Evolutionary conservation across 2,113 vertebrate genomes (phyloP).

Genomic region (Nanger granti): DNA sequence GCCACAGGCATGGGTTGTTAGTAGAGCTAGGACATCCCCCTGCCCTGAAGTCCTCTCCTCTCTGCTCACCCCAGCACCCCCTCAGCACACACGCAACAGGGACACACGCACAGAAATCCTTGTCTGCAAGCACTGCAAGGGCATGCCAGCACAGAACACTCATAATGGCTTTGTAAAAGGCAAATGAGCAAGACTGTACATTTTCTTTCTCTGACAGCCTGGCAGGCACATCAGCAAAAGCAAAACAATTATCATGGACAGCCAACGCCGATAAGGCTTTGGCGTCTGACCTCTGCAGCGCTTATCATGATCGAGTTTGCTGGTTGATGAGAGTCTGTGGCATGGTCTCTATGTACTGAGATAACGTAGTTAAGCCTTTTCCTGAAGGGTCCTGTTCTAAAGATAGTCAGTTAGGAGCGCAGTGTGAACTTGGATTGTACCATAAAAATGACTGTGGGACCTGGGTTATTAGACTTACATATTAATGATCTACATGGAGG

Average conservation of each 20-base stretch:
- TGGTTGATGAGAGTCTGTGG: background rate
- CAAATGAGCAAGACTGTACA: background rate
- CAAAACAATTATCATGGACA: background rate
- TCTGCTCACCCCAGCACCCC: background rate
- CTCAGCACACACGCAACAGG: background rate
- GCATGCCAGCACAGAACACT: background rate
- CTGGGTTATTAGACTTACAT: background rate
- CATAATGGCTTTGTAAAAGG: background rate
- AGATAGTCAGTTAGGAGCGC: background rate
- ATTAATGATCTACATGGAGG: background rate
- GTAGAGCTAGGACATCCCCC: accelerated
- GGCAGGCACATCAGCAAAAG: background rate
- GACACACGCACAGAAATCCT: background rate
- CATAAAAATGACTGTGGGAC: background rate
- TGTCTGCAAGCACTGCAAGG: accelerated
- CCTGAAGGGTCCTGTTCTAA: background rate
- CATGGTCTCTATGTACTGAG: background rate
- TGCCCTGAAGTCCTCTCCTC: background rate
- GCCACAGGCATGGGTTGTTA: background rate
- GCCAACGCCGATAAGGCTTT: background rate
- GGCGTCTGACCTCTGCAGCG: background rate
- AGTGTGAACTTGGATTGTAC: background rate
- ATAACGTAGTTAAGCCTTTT: background rate
- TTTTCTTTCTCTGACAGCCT: background rate
- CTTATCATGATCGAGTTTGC: background rate